phyloP scores from a whole-genome alignment of 1,140 invertebrate genomes.

The Bombus affinis region DNA sequence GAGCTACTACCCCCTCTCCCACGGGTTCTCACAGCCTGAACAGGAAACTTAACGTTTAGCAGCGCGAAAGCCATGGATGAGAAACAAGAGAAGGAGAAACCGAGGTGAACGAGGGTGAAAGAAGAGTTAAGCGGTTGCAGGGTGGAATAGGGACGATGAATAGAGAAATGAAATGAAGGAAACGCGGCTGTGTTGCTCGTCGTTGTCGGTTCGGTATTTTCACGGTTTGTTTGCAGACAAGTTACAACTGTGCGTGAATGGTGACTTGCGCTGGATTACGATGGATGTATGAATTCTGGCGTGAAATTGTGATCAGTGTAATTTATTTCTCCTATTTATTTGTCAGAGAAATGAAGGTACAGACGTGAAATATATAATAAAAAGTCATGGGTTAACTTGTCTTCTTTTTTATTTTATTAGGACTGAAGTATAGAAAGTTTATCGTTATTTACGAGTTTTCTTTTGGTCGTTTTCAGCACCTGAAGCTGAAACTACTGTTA shows the following conservation, averaged over 20 bases:
- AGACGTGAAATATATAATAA: too few species aligned
- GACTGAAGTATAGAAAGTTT: neutral
- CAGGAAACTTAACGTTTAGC: constrained; percentile 73
- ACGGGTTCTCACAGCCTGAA: neutral
- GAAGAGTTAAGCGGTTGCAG: neutral
- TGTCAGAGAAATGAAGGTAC: neutral
- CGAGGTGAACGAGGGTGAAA: neutral
- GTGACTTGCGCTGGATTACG: neutral
- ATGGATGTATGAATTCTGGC: neutral
- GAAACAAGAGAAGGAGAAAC: constrained; percentile 28
- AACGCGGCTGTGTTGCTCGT: neutral
- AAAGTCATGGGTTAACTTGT: too few species aligned
- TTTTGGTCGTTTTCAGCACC: neutral
- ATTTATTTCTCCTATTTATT: neutral
- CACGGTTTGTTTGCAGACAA: neutral
- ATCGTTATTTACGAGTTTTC: neutral
- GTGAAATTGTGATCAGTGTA: neutral
- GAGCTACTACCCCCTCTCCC: neutral
- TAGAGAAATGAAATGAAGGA: constrained; percentile 14
- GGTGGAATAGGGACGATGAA: neutral
- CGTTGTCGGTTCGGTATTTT: neutral
- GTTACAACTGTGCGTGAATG: neutral
- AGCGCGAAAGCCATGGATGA: constrained; percentile 61
- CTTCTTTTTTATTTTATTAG: too few species aligned
- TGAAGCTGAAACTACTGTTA: neutral